These are phyloP conservation scores for Diachasma alloeum DNA, from an alignment of 1,140 invertebrate species.

Conservation along the genomic window DNA sequence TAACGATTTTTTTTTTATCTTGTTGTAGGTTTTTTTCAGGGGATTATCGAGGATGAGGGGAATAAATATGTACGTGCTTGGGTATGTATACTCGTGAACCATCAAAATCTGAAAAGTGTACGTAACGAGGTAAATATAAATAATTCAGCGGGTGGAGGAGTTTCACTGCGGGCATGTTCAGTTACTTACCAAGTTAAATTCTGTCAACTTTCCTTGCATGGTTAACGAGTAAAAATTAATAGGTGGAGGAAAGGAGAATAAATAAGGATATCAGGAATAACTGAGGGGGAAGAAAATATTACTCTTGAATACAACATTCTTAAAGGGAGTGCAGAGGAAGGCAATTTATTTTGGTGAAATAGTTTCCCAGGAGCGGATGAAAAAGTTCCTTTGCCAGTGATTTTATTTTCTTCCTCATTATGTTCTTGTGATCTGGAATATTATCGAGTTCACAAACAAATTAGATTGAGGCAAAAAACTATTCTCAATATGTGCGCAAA, in stretches of 20 bases:
- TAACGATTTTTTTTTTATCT: neutral
- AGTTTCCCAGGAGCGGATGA: too few species aligned
- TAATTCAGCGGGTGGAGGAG: neutral
- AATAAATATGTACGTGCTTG: neutral
- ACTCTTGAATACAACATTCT: neutral
- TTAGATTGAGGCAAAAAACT: too few species aligned
- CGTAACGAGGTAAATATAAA: constrained; percentile 2
- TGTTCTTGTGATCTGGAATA: too few species aligned
- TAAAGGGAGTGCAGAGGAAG: too few species aligned
- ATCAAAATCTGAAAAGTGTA: neutral
- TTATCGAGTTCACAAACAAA: too few species aligned
- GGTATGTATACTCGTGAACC: neutral
- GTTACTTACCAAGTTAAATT: neutral
- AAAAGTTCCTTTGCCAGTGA: too few species aligned
- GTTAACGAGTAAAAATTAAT: neutral
- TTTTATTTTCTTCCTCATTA: too few species aligned
- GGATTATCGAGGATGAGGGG: neutral
- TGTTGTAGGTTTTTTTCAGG: too few species aligned
- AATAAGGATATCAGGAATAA: neutral
- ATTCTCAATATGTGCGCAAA: too few species aligned
- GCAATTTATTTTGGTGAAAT: too few species aligned
- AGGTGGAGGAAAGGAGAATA: neutral
- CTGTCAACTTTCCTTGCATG: neutral
- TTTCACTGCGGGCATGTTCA: neutral
- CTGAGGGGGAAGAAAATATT: neutral